Percentiles rank a stretch among this genome's conserved stretches.
Evolutionary conservation across 2,113 vertebrate genomes (phyloP).

Genomic region (Neoarius graeffei): DNA sequence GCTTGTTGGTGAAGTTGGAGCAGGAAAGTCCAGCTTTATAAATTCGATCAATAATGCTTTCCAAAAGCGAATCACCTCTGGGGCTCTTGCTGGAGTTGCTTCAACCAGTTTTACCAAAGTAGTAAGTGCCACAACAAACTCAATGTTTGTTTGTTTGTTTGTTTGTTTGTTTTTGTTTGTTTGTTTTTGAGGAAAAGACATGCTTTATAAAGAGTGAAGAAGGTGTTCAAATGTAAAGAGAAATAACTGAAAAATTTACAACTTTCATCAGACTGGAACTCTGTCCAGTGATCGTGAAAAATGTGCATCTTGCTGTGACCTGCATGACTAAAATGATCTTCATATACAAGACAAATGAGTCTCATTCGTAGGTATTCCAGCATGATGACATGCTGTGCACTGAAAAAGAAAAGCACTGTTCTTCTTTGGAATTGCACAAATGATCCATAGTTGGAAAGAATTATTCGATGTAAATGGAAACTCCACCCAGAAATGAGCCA

Average conservation of each 20-base stretch:
- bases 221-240: too few relatives aligned
- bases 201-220: too few relatives aligned
- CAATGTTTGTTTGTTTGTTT: not conserved
- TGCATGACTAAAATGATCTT: not conserved
- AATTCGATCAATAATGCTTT: too few relatives aligned
- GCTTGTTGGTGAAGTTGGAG: too few relatives aligned
- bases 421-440: not conserved
- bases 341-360: not conserved
- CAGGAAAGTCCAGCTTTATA: too few relatives aligned
- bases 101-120: not conserved
- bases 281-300: too few relatives aligned
- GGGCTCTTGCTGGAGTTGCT: not conserved
- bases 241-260: too few relatives aligned
- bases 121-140: not conserved
- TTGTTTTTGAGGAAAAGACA: too few relatives aligned
- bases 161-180: not conserved
- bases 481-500: too few relatives aligned
- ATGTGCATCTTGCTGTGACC: too few relatives aligned
- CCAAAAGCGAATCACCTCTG: constrained; percentile 9
- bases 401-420: not conserved
- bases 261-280: too few relatives aligned
- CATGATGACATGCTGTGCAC: not conserved
- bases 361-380: not conserved
- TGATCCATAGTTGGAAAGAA: not conserved
- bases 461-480: too few relatives aligned